A percentile compares a stretch with the other conserved stretches of the same genome.
phyloP scores from a whole-genome alignment of 2,888 invertebrate species.

The Patella caerulea region DNA sequence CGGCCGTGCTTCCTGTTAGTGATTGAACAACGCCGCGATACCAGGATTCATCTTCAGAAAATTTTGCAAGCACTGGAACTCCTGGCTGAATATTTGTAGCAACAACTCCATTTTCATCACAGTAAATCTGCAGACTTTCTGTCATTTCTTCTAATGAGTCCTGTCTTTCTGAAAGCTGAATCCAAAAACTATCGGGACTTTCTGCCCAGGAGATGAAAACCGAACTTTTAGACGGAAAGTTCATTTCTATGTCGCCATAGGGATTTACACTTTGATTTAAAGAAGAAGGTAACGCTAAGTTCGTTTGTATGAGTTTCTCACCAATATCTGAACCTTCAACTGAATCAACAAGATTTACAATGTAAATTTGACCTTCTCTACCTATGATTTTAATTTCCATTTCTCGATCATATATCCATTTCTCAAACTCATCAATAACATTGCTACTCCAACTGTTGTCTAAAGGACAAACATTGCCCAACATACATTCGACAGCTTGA shows the following conservation, averaged over 20 bases:
- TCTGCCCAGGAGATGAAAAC: constrained; percentile 53
- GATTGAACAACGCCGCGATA: constrained; percentile 54
- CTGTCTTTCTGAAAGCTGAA: constrained; percentile 44
- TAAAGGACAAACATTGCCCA: constrained; percentile 39
- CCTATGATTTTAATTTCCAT: constrained; percentile 39
- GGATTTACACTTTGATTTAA: background rate
- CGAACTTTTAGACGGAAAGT: constrained; percentile 26
- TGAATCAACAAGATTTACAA: constrained; percentile 41
- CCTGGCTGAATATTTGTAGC: constrained; percentile 31
- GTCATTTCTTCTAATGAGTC: constrained; percentile 42
- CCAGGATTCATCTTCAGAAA: constrained; percentile 57
- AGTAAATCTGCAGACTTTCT: constrained; percentile 44
- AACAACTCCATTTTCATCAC: constrained; percentile 35
- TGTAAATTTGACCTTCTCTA: constrained; percentile 29
- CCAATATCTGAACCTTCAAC: constrained; percentile 40
- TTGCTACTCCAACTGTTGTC: constrained; percentile 40
- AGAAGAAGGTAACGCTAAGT: background rate
- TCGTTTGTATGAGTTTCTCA: constrained; percentile 32
- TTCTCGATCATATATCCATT: constrained; percentile 43
- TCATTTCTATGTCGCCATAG: constrained; percentile 28
- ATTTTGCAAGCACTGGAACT: constrained; percentile 49
- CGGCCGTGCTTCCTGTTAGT: constrained; percentile 28
- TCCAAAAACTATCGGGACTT: constrained; percentile 49
- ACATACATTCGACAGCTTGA: constrained; percentile 54
- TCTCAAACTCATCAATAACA: constrained; percentile 43